A percentile compares a stretch with the other conserved stretches of the same genome.
phyloP scores from a whole-genome alignment of 2,797 vertebrate genomes.

The Gymnopithys bicolor region DNA sequence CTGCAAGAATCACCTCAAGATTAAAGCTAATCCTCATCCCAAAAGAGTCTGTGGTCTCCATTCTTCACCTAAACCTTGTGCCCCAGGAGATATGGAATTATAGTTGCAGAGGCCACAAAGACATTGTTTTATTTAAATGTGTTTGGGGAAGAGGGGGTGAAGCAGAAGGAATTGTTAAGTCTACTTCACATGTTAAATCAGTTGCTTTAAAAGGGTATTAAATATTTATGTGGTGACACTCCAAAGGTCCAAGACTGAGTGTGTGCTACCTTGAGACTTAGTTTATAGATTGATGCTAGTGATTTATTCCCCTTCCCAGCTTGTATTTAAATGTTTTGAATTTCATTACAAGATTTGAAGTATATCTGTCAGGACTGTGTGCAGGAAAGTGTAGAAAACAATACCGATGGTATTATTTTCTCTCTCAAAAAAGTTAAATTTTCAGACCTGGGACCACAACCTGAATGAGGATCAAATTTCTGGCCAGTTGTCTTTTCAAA shows the following conservation, averaged over 20 bases:
- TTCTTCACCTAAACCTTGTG: constrained; percentile 70
- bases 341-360: constrained; percentile 19
- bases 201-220: constrained; percentile 58
- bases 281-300: constrained; percentile 23
- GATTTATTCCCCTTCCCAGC: not conserved
- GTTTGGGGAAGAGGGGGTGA: constrained; percentile 69
- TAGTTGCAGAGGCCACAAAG: constrained; percentile 61
- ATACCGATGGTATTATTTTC: not conserved
- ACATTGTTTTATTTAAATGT: constrained; percentile 73
- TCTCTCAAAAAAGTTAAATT: not conserved
- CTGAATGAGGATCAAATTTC: not conserved
- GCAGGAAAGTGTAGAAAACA: not conserved
- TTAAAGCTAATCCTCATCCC: constrained; percentile 84
- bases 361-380: not conserved
- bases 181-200: constrained; percentile 39
- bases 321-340: constrained; percentile 30
- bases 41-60: constrained; percentile 72
- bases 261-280: constrained; percentile 29
- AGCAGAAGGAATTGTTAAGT: constrained; percentile 47
- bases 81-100: constrained; percentile 51
- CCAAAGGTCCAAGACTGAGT: constrained; percentile 11
- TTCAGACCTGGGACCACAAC: not conserved
- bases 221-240: constrained; percentile 60
- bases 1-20: constrained; percentile 82
- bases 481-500: not conserved